Base-by-base conservation (phyloP, 2,797 vertebrate species). In the Mus minutoides region DNA sequence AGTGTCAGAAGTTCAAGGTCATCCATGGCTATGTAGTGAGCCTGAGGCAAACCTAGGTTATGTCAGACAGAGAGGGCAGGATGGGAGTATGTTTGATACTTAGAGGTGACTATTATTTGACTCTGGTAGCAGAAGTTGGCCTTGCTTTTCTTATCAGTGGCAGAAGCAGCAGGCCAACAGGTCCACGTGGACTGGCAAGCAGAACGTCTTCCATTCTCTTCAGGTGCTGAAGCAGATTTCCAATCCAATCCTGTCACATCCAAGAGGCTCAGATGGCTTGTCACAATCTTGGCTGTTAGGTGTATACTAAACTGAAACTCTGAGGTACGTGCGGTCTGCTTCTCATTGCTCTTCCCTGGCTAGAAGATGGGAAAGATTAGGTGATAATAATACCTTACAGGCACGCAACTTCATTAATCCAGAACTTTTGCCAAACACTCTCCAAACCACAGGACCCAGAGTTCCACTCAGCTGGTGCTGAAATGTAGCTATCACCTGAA, bases 381-480 rank as follows among this genome's bases (percentile, higher is more conserved):
- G 92, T 96, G 94, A 91, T 91, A 92, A 93, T 92, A 95, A 95
- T 54, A 78, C 71, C 79, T 96, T 67, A 75, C 87, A 91, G 93
- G 91, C 56, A 76, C 12, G 58, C 77, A 56, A 31, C 71, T 92
- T 92, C 86, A 85, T 96, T 92, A 88, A 97, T 89, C 83, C 58
- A 84, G 90, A 95, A 49, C 93, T 92, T 83, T 96, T 76, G 91
- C 43, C 62, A 89, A 84, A 90, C 76, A 86, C 46, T 85, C 34
- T 0, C 71, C 64, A 89, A 95, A 91, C 64, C 94, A 67, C 83
- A 79, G 86, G 88, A 87, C 19, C 79, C 29, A 87, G 46, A 94
- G 71, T 37, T 26, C 6, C 2, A 21, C 78, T 60, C 73, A 79
- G n/a, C 78, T 8, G 6, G 62, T 3, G 37, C 54, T 64, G 91